A percentile compares a stretch with the other conserved stretches of the same genome.
Evolutionary conservation across 2,888 invertebrate genomes (phyloP).

Genomic region (Nephrocerus scutellatus): DNA sequence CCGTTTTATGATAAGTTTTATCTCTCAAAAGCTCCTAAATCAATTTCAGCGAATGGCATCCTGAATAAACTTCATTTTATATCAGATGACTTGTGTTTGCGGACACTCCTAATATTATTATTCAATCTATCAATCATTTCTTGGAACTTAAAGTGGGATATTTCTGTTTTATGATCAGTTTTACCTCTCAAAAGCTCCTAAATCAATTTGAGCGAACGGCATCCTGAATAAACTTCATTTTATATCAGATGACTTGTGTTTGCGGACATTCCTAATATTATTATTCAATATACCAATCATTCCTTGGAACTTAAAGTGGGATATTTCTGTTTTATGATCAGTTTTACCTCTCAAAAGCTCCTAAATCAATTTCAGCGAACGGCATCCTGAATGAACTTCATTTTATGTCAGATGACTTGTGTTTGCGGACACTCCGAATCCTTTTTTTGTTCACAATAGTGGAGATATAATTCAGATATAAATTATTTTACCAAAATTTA

Average conservation of each 20-base stretch:
- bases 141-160: slow-evolving; percentile 24
- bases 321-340: slow-evolving; percentile 8
- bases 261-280: too few relatives aligned
- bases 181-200: slow-evolving; percentile 18
- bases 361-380: slow-evolving; percentile 18
- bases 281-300: too few relatives aligned
- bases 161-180: slow-evolving; percentile 5
- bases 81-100: slow-evolving; percentile 19
- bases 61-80: slow-evolving; percentile 18
- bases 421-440: too few relatives aligned
- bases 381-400: slow-evolving; percentile 21
- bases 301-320: slow-evolving; percentile 19
- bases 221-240: slow-evolving; percentile 15
- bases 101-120: slow-evolving; percentile 14
- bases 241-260: slow-evolving; percentile 16
- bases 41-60: slow-evolving; percentile 18
- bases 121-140: neutral
- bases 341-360: slow-evolving; percentile 21
- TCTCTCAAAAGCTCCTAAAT: slow-evolving; percentile 20
- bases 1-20: slow-evolving; percentile 8
- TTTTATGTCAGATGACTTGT: too few relatives aligned
- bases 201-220: slow-evolving; percentile 14
- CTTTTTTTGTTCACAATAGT: too few relatives aligned
- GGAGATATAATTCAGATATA: too few relatives aligned
- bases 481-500: too few relatives aligned